Percentiles rank a stretch among this genome's conserved stretches.
Evolutionary conservation across 1,140 invertebrate species (phyloP).

Genomic region (Patella vulgata): DNA sequence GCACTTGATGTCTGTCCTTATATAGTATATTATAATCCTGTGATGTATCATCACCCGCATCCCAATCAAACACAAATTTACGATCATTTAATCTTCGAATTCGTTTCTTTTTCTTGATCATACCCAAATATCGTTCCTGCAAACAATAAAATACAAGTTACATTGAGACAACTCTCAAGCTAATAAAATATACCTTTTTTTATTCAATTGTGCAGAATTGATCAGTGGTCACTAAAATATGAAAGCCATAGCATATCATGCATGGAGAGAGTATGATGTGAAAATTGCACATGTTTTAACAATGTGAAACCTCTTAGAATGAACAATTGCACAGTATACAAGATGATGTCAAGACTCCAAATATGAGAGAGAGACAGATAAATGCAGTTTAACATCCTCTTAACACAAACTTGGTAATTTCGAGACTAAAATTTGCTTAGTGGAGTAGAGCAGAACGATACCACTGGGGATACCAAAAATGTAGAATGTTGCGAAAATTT

Average conservation of each 20-base stretch:
- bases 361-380: no score
- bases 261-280: neutral
- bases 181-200: no score
- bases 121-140: slow-evolving; percentile 88
- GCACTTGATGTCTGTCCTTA: slow-evolving; percentile 93
- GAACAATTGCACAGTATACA: no score
- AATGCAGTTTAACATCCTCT: no score
- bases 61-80: slow-evolving; percentile 99
- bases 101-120: slow-evolving; percentile 89
- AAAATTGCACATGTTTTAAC: neutral
- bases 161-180: neutral
- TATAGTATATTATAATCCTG: slow-evolving; percentile 98
- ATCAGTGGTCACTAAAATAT: neutral
- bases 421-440: no score
- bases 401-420: no score
- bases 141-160: slow-evolving; percentile 16
- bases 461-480: no score
- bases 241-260: neutral
- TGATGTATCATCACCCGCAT: slow-evolving; percentile 97
- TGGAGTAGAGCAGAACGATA: no score
- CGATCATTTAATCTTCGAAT: slow-evolving; percentile 94
- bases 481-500: no score
- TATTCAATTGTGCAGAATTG: no score
- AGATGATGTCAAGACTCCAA: no score
- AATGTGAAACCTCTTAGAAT: no score